These are phyloP conservation scores for Passer domesticus DNA, from an alignment of 2,113 vertebrate species.

Conservation along the genomic window DNA sequence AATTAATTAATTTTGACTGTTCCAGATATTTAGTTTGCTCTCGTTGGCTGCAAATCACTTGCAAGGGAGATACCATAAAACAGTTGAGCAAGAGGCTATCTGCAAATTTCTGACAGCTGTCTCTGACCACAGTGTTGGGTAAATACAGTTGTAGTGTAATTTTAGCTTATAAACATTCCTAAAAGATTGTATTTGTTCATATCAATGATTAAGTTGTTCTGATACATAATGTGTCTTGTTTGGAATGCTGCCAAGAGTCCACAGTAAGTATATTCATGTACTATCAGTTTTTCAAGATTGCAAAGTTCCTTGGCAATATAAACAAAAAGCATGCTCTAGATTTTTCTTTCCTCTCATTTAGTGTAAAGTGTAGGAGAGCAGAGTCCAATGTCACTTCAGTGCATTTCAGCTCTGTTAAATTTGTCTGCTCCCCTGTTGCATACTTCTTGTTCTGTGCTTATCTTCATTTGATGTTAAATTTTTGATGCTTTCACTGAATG, in stretches of 20 bases:
- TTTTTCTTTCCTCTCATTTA: neutral
- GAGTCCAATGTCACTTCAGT: neutral
- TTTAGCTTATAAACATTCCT: conserved; percentile 4
- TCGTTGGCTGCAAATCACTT: conserved; percentile 72
- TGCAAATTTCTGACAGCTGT: conserved; percentile 70
- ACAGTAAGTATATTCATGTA: neutral
- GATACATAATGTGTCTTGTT: neutral
- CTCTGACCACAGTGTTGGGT: conserved; percentile 76
- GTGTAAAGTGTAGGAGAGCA: neutral
- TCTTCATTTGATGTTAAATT: neutral
- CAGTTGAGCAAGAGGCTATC: conserved; percentile 71
- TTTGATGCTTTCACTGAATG: neutral
- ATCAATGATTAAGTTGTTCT: neutral
- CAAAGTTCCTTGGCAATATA: neutral
- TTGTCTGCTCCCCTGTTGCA: neutral
- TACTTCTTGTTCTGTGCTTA: neutral
- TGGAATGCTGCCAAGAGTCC: neutral
- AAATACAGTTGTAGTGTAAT: conserved; percentile 32
- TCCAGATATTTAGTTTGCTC: conserved; percentile 78
- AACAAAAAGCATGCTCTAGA: neutral
- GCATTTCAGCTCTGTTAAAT: neutral
- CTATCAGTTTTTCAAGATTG: neutral
- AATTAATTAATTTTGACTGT: conserved; percentile 22
- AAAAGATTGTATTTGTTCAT: neutral
- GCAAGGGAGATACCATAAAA: conserved; percentile 50